Evolutionary conservation across 2,113 vertebrate genomes (phyloP).

Genomic region (Periophthalmodon schlosseri): DNA sequence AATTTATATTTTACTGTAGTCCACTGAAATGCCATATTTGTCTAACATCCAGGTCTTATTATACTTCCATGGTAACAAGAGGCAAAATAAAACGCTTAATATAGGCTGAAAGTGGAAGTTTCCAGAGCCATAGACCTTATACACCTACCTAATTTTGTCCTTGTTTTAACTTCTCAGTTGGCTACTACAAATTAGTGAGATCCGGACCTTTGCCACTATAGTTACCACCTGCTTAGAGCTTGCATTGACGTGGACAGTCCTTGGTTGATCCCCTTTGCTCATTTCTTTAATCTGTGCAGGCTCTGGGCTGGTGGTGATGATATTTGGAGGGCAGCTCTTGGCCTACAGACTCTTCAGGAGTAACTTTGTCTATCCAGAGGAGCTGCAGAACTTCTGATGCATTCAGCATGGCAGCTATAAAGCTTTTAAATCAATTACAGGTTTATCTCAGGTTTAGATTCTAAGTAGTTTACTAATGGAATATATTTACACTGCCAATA

Average conservation of each 20-base stretch:
- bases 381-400: constrained; percentile 86
- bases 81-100: neutral
- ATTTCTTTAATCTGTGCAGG: constrained; percentile 67
- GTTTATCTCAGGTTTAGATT: constrained; percentile 25
- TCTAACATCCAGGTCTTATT: no score
- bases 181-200: neutral
- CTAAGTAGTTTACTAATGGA: neutral
- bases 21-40: neutral
- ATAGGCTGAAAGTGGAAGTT: neutral
- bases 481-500: neutral
- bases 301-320: constrained; percentile 86
- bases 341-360: constrained; percentile 86
- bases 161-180: neutral
- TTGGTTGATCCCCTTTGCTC: constrained; percentile 7
- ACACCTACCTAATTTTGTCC: neutral
- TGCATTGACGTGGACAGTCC: neutral
- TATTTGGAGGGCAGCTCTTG: constrained; percentile 85
- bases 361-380: constrained; percentile 85
- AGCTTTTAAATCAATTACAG: constrained; percentile 44
- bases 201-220: neutral
- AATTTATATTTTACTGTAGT: neutral
- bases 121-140: no score
- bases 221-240: neutral
- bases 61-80: neutral
- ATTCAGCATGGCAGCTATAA: constrained; percentile 17